Evolutionary conservation across 2,797 vertebrate genomes (phyloP).

Genomic region (Clamator glandarius): DNA sequence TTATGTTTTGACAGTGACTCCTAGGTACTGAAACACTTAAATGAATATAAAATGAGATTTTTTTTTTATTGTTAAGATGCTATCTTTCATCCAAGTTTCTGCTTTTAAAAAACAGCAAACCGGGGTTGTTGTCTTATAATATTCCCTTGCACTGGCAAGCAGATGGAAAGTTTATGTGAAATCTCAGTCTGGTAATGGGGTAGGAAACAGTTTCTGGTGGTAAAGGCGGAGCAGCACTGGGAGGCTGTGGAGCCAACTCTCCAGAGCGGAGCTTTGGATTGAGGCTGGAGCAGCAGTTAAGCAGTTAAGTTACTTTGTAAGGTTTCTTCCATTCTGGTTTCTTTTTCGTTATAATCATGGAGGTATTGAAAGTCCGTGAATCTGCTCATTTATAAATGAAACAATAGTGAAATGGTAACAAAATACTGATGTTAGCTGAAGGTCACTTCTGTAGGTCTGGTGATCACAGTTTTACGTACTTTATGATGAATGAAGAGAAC

Average conservation of each 20-base stretch:
- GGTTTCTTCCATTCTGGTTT: background rate
- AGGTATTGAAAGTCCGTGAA: background rate
- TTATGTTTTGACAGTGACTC: background rate
- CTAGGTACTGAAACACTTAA: rapidly evolving
- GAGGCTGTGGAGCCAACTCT: background rate
- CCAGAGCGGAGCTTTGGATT: background rate
- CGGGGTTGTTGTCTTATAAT: background rate
- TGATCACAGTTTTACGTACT: background rate
- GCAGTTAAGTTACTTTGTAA: background rate
- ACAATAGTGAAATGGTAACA: background rate
- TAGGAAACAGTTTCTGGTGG: background rate
- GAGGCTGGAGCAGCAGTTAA: background rate
- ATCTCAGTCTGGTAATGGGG: background rate
- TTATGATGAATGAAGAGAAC: background rate
- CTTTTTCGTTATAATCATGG: background rate
- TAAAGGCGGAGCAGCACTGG: background rate
- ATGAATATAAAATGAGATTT: background rate
- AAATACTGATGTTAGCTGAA: background rate
- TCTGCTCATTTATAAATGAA: background rate
- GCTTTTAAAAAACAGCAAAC: background rate
- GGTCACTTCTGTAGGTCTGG: background rate
- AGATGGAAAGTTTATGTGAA: background rate
- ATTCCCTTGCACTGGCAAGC: background rate
- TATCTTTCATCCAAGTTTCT: background rate
- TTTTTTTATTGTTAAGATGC: background rate